These are phyloP conservation scores for Geococcyx californianus DNA, from an alignment of 2,113 vertebrate genomes.

Conservation along the genomic window DNA sequence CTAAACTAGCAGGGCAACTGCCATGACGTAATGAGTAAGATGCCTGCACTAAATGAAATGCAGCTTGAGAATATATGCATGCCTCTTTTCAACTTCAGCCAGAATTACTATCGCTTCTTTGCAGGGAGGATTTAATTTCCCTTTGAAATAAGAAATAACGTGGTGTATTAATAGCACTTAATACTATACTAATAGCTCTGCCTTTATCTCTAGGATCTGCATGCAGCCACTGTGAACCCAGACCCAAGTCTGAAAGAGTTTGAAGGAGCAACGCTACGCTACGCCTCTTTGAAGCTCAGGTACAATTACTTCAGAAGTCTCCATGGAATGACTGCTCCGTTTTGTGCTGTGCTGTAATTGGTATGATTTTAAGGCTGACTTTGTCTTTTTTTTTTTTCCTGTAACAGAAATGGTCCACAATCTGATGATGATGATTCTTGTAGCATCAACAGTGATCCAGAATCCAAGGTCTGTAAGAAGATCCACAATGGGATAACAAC, in stretches of 20 bases:
- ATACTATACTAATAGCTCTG: background rate
- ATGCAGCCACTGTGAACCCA: conserved; percentile 90
- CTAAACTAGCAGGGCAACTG: conserved; percentile 31
- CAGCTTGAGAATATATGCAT: conserved; percentile 74
- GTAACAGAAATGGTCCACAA: conserved; percentile 81
- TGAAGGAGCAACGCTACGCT: conserved; percentile 92
- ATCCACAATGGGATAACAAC: background rate
- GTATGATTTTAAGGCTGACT: background rate
- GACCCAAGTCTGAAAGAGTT: conserved; percentile 95
- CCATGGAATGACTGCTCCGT: background rate
- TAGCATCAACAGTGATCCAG: conserved; percentile 88
- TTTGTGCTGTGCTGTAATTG: background rate
- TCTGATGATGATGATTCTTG: conserved; percentile 92
- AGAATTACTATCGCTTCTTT: conserved; percentile 60
- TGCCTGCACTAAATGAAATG: conserved; percentile 56
- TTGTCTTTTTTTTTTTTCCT: background rate
- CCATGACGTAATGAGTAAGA: conserved; percentile 12
- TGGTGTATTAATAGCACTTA: background rate
- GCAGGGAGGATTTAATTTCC: conserved; percentile 60
- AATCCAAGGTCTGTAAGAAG: conserved; percentile 86
- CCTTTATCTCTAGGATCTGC: conserved; percentile 83
- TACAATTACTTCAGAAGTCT: conserved; percentile 39
- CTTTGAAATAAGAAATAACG: conserved; percentile 30
- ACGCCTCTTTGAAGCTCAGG: conserved; percentile 95
- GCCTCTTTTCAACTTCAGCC: conserved; percentile 62